These are phyloP conservation scores for Tiliacea aurago DNA, from an alignment of 2,888 invertebrate species.

Conservation along the genomic window DNA sequence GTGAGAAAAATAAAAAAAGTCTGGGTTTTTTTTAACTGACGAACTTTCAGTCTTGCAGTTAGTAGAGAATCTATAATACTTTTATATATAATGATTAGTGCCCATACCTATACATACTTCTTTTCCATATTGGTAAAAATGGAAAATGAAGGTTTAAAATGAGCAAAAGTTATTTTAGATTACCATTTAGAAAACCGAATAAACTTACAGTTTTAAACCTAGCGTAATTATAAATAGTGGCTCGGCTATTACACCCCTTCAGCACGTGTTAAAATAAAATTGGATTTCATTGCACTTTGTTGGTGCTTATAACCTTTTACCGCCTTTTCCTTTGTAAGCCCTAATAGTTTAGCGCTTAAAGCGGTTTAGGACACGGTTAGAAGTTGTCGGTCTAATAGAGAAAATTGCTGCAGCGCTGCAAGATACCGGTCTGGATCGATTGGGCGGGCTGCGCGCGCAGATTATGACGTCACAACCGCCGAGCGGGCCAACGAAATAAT, in stretches of 20 bases:
- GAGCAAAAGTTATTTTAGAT: background rate
- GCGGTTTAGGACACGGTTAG: conserved; percentile 64
- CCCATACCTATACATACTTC: background rate
- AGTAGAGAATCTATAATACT: background rate
- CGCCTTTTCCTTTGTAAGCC: conserved; percentile 58
- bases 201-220: conserved; percentile 20
- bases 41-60: background rate
- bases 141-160: background rate
- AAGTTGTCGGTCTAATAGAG: conserved; percentile 62
- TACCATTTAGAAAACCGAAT: background rate
- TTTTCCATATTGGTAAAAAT: background rate
- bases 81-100: background rate
- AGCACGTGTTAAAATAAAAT: conserved; percentile 54
- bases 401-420: conserved; percentile 81
- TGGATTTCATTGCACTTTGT: conserved; percentile 61
- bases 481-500: conserved; percentile 79
- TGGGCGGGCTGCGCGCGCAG: conserved; percentile 85
- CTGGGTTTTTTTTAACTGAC: background rate
- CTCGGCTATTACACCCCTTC: conserved; percentile 48
- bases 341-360: conserved; percentile 74
- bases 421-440: conserved; percentile 83
- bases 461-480: conserved; percentile 85
- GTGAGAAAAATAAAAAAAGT: background rate
- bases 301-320: conserved; percentile 72
- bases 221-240: conserved; percentile 37